A percentile compares a stretch with the other conserved stretches of the same genome.
Conservation (phyloP, 2,888 invertebrate genomes). For the Cabera pusaria region DNA sequence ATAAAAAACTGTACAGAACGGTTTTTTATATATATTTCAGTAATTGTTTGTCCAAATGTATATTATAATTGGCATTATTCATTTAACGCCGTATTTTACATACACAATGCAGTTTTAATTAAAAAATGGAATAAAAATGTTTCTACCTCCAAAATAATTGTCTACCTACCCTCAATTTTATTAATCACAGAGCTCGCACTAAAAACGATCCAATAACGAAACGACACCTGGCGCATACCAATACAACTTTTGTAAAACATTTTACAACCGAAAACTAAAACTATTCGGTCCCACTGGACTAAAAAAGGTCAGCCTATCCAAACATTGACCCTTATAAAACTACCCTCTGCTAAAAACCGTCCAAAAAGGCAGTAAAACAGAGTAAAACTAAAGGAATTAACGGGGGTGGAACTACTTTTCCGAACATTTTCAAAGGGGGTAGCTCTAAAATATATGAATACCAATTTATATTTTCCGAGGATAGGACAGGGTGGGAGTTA, state of each 20-base stretch:
- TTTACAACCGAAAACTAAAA: slow-evolving; percentile 67
- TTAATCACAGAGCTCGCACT: too few species aligned
- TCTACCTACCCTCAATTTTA: too few species aligned
- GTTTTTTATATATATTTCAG: too few species aligned
- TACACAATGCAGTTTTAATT: too few species aligned
- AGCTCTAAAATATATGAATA: slow-evolving; percentile 75
- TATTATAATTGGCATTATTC: too few species aligned
- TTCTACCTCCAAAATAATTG: too few species aligned
- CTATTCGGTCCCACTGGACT: slow-evolving; percentile 66
- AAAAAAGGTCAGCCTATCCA: slow-evolving; percentile 82
- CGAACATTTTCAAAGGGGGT: slow-evolving; percentile 65
- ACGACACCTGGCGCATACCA: slow-evolving; percentile 27
- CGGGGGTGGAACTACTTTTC: slow-evolving; percentile 77
- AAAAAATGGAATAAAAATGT: too few species aligned
- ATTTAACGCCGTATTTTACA: too few species aligned
- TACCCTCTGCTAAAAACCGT: slow-evolving; percentile 68
- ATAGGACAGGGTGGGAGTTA: slow-evolving; percentile 46
- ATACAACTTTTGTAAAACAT: slow-evolving; percentile 66
- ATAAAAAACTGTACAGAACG: too few species aligned
- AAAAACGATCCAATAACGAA: slow-evolving; percentile 30
- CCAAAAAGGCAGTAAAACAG: slow-evolving; percentile 83
- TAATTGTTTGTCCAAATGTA: too few species aligned
- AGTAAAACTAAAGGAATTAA: slow-evolving; percentile 83
- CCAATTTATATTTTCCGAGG: slow-evolving; percentile 79
- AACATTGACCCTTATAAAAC: slow-evolving; percentile 80